These are phyloP conservation scores for Brachionus angularis DNA, from an alignment of 1,140 invertebrate species.

Conservation along the genomic window DNA sequence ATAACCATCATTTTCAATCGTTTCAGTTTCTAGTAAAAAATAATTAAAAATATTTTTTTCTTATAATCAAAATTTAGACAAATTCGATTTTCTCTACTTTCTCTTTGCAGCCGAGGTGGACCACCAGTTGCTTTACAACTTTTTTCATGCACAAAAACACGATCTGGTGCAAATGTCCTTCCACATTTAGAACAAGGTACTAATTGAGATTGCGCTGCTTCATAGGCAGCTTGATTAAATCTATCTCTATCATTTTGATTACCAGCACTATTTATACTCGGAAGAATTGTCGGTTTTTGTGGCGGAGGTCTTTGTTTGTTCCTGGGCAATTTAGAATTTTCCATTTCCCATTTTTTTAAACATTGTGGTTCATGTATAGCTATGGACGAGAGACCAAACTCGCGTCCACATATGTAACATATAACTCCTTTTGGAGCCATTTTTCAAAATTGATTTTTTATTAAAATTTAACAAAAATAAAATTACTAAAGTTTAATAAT, in stretches of 20 bases:
- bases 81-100: conserved; percentile 6
- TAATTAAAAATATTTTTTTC: too few species aligned
- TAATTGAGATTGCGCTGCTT: conserved; percentile 60
- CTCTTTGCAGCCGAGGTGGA: too few species aligned
- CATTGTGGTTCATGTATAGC: conserved; percentile 70
- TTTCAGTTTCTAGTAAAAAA: neutral
- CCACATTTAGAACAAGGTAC: conserved; percentile 67
- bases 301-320: conserved; percentile 61
- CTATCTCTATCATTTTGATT: neutral
- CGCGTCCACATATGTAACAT: conserved; percentile 68
- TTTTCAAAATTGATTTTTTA: too few species aligned
- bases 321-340: conserved; percentile 64
- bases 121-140: conserved; percentile 61
- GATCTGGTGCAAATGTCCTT: conserved; percentile 67
- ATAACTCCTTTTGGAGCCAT: conserved; percentile 39
- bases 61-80: too few species aligned
- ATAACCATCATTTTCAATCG: neutral
- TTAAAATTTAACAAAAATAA: too few species aligned
- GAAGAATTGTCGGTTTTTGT: conserved; percentile 57
- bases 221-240: conserved; percentile 48
- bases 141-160: conserved; percentile 65
- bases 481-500: too few species aligned
- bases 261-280: neutral
- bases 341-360: conserved; percentile 65
- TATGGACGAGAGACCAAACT: conserved; percentile 66